phyloP scores from a whole-genome alignment of 2,888 invertebrate species.

The Elmis aenea region DNA sequence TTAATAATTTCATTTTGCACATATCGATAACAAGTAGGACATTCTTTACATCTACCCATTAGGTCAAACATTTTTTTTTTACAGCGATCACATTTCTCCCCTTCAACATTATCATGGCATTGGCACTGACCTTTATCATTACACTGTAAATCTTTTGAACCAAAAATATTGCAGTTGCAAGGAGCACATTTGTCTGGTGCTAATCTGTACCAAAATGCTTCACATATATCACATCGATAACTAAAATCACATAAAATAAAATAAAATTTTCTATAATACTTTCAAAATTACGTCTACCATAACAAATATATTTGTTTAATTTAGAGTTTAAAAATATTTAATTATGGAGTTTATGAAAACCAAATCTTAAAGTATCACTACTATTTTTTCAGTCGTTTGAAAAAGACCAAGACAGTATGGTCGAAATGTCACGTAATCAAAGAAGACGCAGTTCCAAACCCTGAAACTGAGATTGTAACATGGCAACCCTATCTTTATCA shows the following conservation, averaged over 20 bases:
- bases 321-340: not conserved
- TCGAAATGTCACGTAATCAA: no score
- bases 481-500: no score
- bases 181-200: slow-evolving; percentile 65
- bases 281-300: not conserved
- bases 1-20: slow-evolving; percentile 76
- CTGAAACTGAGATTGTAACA: no score
- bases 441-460: no score
- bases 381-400: no score
- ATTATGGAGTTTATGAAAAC: not conserved
- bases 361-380: no score
- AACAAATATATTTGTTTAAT: not conserved
- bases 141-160: slow-evolving; percentile 79
- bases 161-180: slow-evolving; percentile 80
- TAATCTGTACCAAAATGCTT: slow-evolving; percentile 60
- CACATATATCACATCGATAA: slow-evolving; percentile 65
- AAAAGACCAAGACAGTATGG: no score
- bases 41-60: slow-evolving; percentile 76
- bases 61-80: slow-evolving; percentile 88
- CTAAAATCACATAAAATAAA: slow-evolving; percentile 35
- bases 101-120: slow-evolving; percentile 77
- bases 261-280: not conserved
- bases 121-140: slow-evolving; percentile 75
- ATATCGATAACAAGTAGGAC: slow-evolving; percentile 86
- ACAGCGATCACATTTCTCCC: slow-evolving; percentile 84